Evolutionary conservation across 2,113 vertebrate species (phyloP), one percentile per base, ranked within the genome.

Genomic region (Rhinolophus sinicus): DNA sequence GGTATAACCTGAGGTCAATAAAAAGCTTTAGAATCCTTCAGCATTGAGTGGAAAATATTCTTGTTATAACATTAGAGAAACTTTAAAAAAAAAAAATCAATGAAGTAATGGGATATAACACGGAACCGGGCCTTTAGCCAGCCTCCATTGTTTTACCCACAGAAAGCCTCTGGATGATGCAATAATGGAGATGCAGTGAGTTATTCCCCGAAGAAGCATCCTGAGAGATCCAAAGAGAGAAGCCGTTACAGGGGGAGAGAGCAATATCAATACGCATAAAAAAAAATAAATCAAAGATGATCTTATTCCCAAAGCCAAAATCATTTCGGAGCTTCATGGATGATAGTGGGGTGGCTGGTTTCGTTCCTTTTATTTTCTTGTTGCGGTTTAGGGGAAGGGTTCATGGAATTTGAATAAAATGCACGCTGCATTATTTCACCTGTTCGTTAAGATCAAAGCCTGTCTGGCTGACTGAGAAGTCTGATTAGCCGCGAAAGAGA

Each of bases 31-130:
- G 85, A 50, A 88, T 92, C 62, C 62, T 94, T 64, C 60, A 93
- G 94, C 56, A 95, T 85, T 28, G 56, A 88, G 67, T 76, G 60
- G 96, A 91, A 93, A 95, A 91, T 96, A 94, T 78, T 92, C 73
- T 86, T 56, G 26, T 94, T 85, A 95, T 94, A 96, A 96, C 91
- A 96, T 96, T 91, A 96, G 93, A 85, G 33, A 96, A 90, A 91
- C 67, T 96, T 82, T 0, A 38, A 84, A 83, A 94, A 73, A 89
- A 92, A 90, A 72, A 80, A 94, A 94, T 95, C 94, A 95, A 86
- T 97, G 64, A 64, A 69, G 72, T 96, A 95, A 97, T 82, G 67
- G 73, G 93, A 81, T 86, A 65, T 62, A 90, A 88, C 70, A 90
- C 28, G 0, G 2, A 87, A 52, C 10, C 4, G 11, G 2, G 35